Percentiles rank a stretch among this genome's conserved stretches.
These are phyloP conservation scores for Sardina pilchardus DNA, from an alignment of 2,113 vertebrate species.

Conservation along the genomic window DNA sequence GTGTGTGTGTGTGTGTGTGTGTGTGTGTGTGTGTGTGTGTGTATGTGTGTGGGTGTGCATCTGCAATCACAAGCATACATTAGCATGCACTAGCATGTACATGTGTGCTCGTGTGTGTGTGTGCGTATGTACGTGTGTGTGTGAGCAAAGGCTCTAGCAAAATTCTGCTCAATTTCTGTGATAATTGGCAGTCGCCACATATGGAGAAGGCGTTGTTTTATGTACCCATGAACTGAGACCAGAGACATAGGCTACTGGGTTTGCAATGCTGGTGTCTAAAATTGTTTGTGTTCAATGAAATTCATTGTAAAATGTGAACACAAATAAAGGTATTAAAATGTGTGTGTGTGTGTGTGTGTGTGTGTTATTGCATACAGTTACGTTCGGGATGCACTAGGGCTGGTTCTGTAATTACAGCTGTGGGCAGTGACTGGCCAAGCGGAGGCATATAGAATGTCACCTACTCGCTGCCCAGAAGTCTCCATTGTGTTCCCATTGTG, in stretches of 20 bases:
- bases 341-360: constrained; percentile 5
- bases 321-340: too few relatives aligned
- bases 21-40: not conserved
- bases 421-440: not conserved
- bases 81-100: too few relatives aligned
- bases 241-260: too few relatives aligned
- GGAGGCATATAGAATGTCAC: not conserved
- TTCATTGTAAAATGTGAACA: too few relatives aligned
- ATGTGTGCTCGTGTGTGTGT: not conserved
- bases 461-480: not conserved
- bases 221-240: too few relatives aligned
- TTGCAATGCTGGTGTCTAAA: too few relatives aligned
- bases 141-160: too few relatives aligned
- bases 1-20: not conserved
- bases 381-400: not conserved
- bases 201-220: too few relatives aligned
- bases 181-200: too few relatives aligned
- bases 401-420: constrained; percentile 5
- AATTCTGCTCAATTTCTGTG: too few relatives aligned
- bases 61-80: not conserved
- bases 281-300: too few relatives aligned
- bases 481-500: not conserved
- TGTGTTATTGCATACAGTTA: not conserved
- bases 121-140: not conserved
- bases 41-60: not conserved